Evolutionary conservation across 2,888 invertebrate species (phyloP).

Genomic region (Drosophila leonis): DNA sequence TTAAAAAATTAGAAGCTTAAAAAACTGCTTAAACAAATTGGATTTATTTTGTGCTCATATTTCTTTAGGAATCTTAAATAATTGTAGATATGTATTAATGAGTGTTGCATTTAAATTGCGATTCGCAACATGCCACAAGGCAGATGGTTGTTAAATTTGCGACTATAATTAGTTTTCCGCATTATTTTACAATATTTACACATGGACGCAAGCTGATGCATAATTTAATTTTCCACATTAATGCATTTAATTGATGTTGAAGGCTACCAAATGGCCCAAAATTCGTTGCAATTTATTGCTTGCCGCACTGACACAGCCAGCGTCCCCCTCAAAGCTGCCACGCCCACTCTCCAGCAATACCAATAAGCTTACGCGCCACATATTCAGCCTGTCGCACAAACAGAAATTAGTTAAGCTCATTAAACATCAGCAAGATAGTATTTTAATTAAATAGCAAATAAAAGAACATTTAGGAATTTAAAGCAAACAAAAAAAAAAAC

Average conservation of each 20-base stretch:
- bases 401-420: conserved; percentile 64
- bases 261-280: conserved; percentile 30
- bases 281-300: conserved; percentile 44
- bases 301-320: conserved; percentile 7
- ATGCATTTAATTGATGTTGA: conserved; percentile 47
- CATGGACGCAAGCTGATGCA: conserved; percentile 27
- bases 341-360: conserved; percentile 7
- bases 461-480: conserved; percentile 3
- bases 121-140: neutral
- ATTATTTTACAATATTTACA: conserved; percentile 37
- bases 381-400: conserved; percentile 43
- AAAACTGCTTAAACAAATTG: neutral
- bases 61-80: neutral
- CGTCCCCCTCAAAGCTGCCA: neutral
- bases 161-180: conserved; percentile 34
- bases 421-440: conserved; percentile 46
- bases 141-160: neutral
- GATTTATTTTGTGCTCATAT: neutral
- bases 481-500: conserved; percentile 4
- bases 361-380: conserved; percentile 25
- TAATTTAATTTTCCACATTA: conserved; percentile 55
- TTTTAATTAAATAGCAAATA: conserved; percentile 58
- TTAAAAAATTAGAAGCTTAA: conserved; percentile 15
- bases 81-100: neutral
- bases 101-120: neutral